A percentile compares a stretch with the other conserved stretches of the same genome.
phyloP scores from a whole-genome alignment of 2,797 vertebrate species.

The Cyprinella venusta region DNA sequence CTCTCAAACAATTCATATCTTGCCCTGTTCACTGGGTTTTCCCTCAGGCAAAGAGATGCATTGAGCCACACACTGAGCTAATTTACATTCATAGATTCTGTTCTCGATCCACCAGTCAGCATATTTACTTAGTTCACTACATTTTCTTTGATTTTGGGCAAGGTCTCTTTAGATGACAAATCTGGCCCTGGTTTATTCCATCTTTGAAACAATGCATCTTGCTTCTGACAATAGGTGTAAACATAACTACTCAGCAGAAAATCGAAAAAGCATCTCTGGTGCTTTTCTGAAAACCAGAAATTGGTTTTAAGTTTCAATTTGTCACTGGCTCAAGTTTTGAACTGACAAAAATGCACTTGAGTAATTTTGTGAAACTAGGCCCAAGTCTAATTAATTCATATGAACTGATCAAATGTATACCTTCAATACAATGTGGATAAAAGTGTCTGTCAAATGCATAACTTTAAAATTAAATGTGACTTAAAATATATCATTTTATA shows the following conservation, averaged over 20 bases:
- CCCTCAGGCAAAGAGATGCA: constrained; percentile 10
- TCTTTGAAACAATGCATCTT: constrained; percentile 19
- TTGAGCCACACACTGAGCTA: constrained; percentile 8
- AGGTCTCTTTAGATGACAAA: neutral
- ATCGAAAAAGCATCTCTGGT: constrained; percentile 66
- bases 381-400: neutral
- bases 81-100: constrained; percentile 43
- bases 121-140: constrained; percentile 23
- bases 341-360: constrained; percentile 38
- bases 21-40: neutral
- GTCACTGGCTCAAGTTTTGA: constrained; percentile 20
- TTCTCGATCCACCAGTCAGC: constrained; percentile 41
- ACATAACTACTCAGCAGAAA: constrained; percentile 70
- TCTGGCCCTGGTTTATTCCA: constrained; percentile 19
- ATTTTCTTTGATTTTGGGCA: constrained; percentile 33
- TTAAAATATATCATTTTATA: neutral
- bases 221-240: constrained; percentile 47
- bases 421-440: no score
- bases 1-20: constrained; percentile 19
- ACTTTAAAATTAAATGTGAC: neutral
- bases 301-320: constrained; percentile 73
- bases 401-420: no score
- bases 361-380: constrained; percentile 27
- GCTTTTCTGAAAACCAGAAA: constrained; percentile 72
- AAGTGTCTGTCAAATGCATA: neutral